Evolutionary conservation across 2,797 vertebrate genomes (phyloP).

Genomic region (Amblyraja radiata): DNA sequence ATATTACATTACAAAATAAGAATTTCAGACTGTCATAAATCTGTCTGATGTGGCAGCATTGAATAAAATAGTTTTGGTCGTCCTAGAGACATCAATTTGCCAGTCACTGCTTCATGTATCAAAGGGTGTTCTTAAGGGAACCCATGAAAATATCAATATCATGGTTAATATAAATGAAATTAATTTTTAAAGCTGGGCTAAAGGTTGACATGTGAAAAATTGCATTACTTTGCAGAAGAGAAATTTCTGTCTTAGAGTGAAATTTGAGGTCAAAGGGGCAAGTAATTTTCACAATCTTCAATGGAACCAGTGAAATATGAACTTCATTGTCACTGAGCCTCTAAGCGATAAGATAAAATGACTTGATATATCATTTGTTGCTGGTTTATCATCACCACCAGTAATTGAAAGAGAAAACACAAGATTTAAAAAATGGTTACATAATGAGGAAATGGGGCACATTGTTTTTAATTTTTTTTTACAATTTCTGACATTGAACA

Average conservation of each 20-base stretch:
- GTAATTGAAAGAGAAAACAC: conserved; percentile 74
- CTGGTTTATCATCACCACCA: conserved; percentile 70
- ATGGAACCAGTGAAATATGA: conserved; percentile 76
- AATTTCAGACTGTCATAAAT: conserved; percentile 61
- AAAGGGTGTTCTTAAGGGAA: conserved; percentile 53
- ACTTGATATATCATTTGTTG: conserved; percentile 77
- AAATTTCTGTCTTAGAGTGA: conserved; percentile 78
- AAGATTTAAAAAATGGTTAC: conserved; percentile 48
- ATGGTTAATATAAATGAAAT: conserved; percentile 80
- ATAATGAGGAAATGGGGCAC: conserved; percentile 65
- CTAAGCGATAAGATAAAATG: conserved; percentile 76
- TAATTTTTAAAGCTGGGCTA: conserved; percentile 73
- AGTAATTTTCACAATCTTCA: conserved; percentile 78
- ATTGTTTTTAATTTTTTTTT: conserved; percentile 52
- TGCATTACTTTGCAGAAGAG: conserved; percentile 76
- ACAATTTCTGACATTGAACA: conserved; percentile 51
- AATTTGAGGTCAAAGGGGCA: conserved; percentile 77
- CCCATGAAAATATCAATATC: conserved; percentile 72
- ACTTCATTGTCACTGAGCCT: conserved; percentile 77
- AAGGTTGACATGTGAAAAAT: conserved; percentile 81
- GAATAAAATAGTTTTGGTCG: conserved; percentile 61
- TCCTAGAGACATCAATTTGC: conserved; percentile 62
- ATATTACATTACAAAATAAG: conserved; percentile 61
- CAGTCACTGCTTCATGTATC: conserved; percentile 67
- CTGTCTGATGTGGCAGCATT: conserved; percentile 58